Percentiles rank a stretch among this genome's conserved stretches.
Evolutionary conservation across 2,113 vertebrate genomes (phyloP).

Genomic region (Gallinago media): DNA sequence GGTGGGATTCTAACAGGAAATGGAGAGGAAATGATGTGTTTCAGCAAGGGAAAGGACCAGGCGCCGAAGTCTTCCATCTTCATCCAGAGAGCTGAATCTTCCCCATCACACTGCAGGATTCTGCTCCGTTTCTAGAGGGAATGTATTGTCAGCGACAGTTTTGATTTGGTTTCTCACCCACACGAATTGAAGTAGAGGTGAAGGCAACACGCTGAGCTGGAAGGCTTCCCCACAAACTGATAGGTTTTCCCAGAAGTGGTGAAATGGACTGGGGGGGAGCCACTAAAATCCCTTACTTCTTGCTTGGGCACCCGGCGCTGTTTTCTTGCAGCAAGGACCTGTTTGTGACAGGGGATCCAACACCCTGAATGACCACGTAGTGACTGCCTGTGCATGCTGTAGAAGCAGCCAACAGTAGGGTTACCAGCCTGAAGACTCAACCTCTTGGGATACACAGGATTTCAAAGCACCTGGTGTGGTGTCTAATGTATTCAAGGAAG

Average conservation of each 20-base stretch:
- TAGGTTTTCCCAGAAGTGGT: neutral
- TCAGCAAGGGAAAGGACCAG: neutral
- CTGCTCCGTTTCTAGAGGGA: rapidly evolving
- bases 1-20: neutral
- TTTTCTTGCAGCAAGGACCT: neutral
- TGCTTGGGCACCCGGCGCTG: rapidly evolving
- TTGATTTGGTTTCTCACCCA: neutral
- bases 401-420: neutral
- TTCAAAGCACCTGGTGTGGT: neutral
- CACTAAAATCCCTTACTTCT: neutral
- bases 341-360: neutral
- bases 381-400: neutral
- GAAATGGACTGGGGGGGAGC: neutral
- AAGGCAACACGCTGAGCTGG: neutral
- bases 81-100: neutral
- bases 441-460: neutral
- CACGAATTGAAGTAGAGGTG: neutral
- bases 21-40: neutral
- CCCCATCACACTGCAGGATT: neutral
- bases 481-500: neutral
- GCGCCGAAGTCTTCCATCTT: neutral
- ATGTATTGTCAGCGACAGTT: neutral
- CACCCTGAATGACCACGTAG: no score
- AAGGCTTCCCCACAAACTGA: neutral
- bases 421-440: neutral